Conservation (phyloP, 2,888 invertebrate genomes). For the Cephus spinipes region DNA sequence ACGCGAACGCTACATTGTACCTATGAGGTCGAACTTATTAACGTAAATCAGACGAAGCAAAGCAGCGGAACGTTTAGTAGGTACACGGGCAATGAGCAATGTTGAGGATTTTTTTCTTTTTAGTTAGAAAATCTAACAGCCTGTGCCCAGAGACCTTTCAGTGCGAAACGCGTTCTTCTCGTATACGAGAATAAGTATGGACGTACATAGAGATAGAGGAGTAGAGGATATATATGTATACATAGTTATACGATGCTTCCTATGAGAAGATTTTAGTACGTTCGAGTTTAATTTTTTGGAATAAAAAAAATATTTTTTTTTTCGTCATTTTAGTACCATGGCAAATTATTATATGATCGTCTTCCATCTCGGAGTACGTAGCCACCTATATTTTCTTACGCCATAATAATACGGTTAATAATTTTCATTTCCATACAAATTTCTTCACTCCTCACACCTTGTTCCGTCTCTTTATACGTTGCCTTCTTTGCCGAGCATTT, state of each 20-base stretch:
- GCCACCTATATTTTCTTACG: not conserved
- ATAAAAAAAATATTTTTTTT: not conserved
- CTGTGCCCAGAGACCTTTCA: not conserved
- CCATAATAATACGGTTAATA: not conserved
- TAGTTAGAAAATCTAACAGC: not conserved
- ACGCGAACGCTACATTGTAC: not conserved
- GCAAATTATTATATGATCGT: not conserved
- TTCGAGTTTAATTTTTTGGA: not conserved
- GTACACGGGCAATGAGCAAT: not conserved
- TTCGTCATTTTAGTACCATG: not conserved
- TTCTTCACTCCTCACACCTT: not conserved
- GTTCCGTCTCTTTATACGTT: not conserved
- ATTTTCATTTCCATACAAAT: constrained; percentile 6
- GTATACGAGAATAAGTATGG: not conserved
- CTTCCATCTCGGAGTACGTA: not conserved
- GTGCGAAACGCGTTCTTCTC: not conserved
- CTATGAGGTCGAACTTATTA: not conserved
- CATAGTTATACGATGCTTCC: too few relatives aligned
- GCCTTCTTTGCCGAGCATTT: not conserved
- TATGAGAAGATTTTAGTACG: not conserved
- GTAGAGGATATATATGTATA: too few relatives aligned
- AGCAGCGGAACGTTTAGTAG: not conserved
- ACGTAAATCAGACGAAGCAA: not conserved
- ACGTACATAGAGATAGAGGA: not conserved
- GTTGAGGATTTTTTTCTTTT: not conserved